These are phyloP conservation scores for Napeogenes inachia DNA, from an alignment of 2,888 invertebrate genomes.

Conservation along the genomic window DNA sequence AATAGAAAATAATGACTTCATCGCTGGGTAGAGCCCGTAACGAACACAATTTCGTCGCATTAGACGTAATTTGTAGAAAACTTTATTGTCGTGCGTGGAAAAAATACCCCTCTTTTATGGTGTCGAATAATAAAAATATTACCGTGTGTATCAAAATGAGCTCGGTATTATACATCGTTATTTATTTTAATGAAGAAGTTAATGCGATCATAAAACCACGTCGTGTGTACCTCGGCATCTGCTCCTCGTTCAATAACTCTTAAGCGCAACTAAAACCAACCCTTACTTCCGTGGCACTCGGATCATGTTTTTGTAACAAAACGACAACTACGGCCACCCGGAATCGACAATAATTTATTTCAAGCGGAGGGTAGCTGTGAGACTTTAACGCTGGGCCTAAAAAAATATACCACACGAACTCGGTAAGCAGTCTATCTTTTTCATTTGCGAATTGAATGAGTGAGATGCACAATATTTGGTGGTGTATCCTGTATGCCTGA, in stretches of 20 bases:
- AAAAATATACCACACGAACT: constrained; percentile 69
- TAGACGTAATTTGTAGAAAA: constrained; percentile 62
- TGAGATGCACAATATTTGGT: constrained; percentile 19
- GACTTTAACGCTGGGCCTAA: constrained; percentile 63
- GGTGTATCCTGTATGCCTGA: constrained; percentile 43
- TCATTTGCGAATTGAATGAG: constrained; percentile 33
- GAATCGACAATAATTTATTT: constrained; percentile 73
- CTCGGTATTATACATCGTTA: constrained; percentile 4
- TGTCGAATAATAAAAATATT: constrained; percentile 6
- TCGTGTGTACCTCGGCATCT: constrained; percentile 44
- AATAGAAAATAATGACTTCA: constrained; percentile 77
- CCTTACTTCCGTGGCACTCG: constrained; percentile 63
- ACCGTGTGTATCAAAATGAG: neutral
- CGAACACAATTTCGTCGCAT: constrained; percentile 68
- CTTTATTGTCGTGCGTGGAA: constrained; percentile 39
- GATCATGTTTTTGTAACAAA: constrained; percentile 61
- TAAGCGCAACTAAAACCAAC: constrained; percentile 51
- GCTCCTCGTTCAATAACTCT: constrained; percentile 47
- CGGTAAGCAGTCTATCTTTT: constrained; percentile 47
- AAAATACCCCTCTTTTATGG: constrained; percentile 10
- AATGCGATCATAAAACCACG: constrained; percentile 19
- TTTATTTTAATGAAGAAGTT: constrained; percentile 14
- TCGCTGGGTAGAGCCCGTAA: constrained; percentile 58
- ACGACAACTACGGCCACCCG: constrained; percentile 63
- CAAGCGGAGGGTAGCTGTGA: constrained; percentile 66